Percentiles rank a stretch among this genome's conserved stretches.
Evolutionary conservation across 2,888 invertebrate genomes (phyloP).

Genomic region (Himalopsyche anomala): DNA sequence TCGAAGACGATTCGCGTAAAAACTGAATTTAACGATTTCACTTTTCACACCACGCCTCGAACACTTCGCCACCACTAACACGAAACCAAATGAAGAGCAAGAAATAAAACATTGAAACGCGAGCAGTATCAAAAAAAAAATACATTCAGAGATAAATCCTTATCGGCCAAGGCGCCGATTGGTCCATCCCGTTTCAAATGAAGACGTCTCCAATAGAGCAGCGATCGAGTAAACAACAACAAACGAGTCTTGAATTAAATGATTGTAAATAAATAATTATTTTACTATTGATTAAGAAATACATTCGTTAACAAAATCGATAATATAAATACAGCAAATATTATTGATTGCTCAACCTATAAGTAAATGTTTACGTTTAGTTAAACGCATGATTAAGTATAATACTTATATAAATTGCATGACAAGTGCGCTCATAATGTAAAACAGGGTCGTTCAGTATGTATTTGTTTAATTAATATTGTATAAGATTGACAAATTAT

Average conservation of each 20-base stretch:
- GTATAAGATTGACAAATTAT: no score
- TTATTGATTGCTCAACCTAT: not conserved
- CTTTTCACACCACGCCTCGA: not conserved
- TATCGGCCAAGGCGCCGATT: conserved; percentile 4
- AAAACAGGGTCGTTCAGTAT: no score
- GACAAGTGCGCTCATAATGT: no score
- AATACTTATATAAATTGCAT: no score
- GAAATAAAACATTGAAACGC: conserved; percentile 1
- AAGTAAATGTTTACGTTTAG: no score
- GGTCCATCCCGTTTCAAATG: not conserved
- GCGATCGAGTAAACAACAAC: not conserved
- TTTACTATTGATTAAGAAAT: not conserved
- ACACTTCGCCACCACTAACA: not conserved
- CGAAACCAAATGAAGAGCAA: not conserved
- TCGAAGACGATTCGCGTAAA: not conserved
- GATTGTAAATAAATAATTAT: not conserved
- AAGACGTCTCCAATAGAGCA: not conserved
- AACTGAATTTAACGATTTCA: conserved; percentile 17
- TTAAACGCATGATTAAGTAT: no score
- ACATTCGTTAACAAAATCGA: not conserved
- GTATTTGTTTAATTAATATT: no score
- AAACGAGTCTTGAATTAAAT: conserved; percentile 1
- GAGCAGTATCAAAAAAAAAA: not conserved
- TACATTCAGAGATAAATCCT: not conserved
- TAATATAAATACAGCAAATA: not conserved